A percentile compares a stretch with the other conserved stretches of the same genome.
phyloP scores from a whole-genome alignment of 2,797 vertebrate genomes.

The Sardinella longiceps region DNA sequence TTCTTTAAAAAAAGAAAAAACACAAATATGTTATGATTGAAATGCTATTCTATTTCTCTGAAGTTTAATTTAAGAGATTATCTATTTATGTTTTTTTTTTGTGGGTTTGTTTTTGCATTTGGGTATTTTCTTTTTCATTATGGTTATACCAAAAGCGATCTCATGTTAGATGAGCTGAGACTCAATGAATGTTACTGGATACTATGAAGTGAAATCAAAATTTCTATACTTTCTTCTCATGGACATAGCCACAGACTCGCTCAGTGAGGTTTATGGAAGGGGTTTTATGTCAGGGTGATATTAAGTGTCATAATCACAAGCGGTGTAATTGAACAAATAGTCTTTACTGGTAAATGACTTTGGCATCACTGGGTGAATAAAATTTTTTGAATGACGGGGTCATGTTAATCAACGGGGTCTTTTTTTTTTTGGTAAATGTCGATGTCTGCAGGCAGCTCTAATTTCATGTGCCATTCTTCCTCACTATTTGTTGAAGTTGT shows the following conservation, averaged over 20 bases:
- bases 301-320: constrained; percentile 7
- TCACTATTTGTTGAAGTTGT: background rate
- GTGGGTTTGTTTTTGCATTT: constrained; percentile 32
- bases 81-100: constrained; percentile 39
- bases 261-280: background rate
- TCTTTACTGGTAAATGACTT: background rate
- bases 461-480: constrained; percentile 3
- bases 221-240: background rate
- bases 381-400: background rate
- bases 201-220: constrained; percentile 4
- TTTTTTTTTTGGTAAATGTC: background rate
- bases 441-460: background rate
- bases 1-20: constrained; percentile 13
- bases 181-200: constrained; percentile 9
- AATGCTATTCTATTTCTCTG: constrained; percentile 33
- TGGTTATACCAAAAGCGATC: constrained; percentile 49
- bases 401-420: background rate
- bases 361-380: background rate
- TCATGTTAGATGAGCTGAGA: constrained; percentile 27
- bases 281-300: background rate
- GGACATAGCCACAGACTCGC: background rate
- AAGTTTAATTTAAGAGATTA: constrained; percentile 17
- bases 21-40: constrained; percentile 43
- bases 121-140: constrained; percentile 37
- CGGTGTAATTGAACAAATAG: background rate